A percentile compares a stretch with the other conserved stretches of the same genome.
Conservation (phyloP, 2,888 invertebrate species). For the Ferdinandea cuprea region DNA sequence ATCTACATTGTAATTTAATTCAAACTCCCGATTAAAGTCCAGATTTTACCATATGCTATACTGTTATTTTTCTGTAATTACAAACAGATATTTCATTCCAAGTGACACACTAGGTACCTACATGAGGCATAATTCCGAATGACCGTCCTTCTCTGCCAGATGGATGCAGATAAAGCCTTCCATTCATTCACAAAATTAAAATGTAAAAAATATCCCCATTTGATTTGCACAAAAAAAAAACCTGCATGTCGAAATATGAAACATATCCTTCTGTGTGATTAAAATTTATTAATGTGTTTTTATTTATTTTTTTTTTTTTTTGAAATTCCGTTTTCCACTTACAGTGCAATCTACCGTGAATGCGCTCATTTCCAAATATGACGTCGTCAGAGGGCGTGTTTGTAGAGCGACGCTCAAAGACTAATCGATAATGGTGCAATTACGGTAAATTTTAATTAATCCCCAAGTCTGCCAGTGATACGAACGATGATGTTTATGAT, state of each 20-base stretch:
- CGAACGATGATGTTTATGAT: constrained; percentile 22
- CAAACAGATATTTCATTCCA: constrained; percentile 49
- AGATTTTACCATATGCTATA: constrained; percentile 9
- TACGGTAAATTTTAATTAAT: constrained; percentile 71
- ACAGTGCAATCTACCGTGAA: neutral
- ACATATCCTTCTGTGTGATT: constrained; percentile 55
- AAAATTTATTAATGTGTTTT: constrained; percentile 54
- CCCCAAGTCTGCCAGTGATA: constrained; percentile 34
- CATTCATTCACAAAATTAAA: constrained; percentile 56
- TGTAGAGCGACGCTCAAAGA: neutral
- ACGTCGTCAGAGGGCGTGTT: neutral
- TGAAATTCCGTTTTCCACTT: neutral
- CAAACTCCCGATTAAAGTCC: constrained; percentile 37
- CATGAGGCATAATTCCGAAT: constrained; percentile 34
- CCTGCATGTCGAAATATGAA: constrained; percentile 54
- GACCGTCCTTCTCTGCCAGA: constrained; percentile 44
- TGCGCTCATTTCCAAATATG: neutral
- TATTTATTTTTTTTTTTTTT: constrained; percentile 3
- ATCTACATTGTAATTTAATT: constrained; percentile 57
- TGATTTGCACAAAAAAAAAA: constrained; percentile 45
- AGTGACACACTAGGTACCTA: constrained; percentile 17
- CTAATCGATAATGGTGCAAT: constrained; percentile 69
- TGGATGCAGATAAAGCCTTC: constrained; percentile 22
- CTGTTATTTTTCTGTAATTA: constrained; percentile 36
- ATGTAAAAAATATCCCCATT: constrained; percentile 25